These are phyloP conservation scores for Orthosia gracilis DNA, from an alignment of 2,888 invertebrate genomes.

Conservation along the genomic window DNA sequence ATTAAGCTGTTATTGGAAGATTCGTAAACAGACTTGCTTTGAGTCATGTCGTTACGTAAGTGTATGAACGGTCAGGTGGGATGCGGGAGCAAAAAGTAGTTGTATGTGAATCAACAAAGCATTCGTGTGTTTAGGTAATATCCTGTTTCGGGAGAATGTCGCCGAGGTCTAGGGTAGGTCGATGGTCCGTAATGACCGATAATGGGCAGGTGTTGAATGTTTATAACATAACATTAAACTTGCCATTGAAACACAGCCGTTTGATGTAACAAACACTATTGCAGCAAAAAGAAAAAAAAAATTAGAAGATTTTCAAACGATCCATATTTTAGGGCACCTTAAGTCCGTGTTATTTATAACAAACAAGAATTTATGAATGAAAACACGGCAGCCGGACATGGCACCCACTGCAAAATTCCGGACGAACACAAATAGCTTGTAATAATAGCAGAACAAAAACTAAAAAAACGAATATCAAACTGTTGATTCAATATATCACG, in stretches of 20 bases:
- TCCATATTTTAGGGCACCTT: constrained; percentile 32
- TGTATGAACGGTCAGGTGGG: constrained; percentile 52
- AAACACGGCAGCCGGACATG: constrained; percentile 40
- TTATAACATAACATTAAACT: constrained; percentile 26
- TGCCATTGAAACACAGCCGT: constrained; percentile 21
- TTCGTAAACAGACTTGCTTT: constrained; percentile 57
- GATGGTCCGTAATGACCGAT: constrained; percentile 23
- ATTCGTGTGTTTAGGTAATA: constrained; percentile 41
- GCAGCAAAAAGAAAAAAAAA: constrained; percentile 24
- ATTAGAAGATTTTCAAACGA: constrained; percentile 18
- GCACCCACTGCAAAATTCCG: constrained; percentile 39
- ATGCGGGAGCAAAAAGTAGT: constrained; percentile 50
- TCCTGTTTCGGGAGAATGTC: constrained; percentile 39
- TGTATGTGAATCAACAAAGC: constrained; percentile 46
- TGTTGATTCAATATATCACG: constrained; percentile 21
- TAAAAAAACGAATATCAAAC: constrained; percentile 30
- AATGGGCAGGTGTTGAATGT: constrained; percentile 14
- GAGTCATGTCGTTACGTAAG: constrained; percentile 65
- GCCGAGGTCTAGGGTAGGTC: constrained; percentile 28
- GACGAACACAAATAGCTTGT: constrained; percentile 35
- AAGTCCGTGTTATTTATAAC: constrained; percentile 37
- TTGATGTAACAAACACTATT: constrained; percentile 15
- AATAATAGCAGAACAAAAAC: constrained; percentile 36
- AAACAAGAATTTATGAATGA: constrained; percentile 44
- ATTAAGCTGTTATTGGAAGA: constrained; percentile 60